Percentiles rank a stretch among this genome's conserved stretches.
Evolutionary conservation across 2,113 vertebrate genomes (phyloP).

Genomic region (Cheirogaleus medius): DNA sequence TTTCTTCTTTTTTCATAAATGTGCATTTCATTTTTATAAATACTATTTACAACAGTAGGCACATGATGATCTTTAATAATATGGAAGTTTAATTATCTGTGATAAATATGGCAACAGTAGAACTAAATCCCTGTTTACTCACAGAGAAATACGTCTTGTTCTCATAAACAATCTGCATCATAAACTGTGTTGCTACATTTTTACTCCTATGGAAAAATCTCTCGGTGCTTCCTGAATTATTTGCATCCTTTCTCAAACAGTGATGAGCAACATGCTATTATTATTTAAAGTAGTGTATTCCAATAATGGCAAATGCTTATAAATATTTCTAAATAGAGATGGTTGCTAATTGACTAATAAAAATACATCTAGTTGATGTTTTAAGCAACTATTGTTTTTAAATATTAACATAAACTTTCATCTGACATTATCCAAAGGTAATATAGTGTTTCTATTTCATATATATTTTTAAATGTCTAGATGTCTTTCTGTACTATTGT

Average conservation of each 20-base stretch:
- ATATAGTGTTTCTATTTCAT: neutral
- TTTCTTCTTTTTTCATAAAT: slow-evolving; percentile 61
- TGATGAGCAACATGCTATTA: slow-evolving; percentile 39
- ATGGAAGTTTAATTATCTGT: neutral
- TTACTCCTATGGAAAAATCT: slow-evolving; percentile 71
- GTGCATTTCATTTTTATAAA: slow-evolving; percentile 51
- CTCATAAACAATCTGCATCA: slow-evolving; percentile 57
- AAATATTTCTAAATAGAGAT: slow-evolving; percentile 53
- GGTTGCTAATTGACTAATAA: slow-evolving; percentile 57
- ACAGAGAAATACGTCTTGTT: slow-evolving; percentile 25
- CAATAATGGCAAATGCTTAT: slow-evolving; percentile 56
- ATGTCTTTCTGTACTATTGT: neutral
- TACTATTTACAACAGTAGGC: slow-evolving; percentile 33
- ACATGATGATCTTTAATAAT: slow-evolving; percentile 22
- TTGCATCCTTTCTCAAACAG: slow-evolving; percentile 61
- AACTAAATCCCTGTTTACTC: slow-evolving; percentile 36
- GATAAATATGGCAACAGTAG: neutral
- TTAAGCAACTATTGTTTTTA: slow-evolving; percentile 57
- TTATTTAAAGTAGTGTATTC: slow-evolving; percentile 49
- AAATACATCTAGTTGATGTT: slow-evolving; percentile 37
- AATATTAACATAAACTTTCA: neutral
- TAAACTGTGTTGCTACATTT: slow-evolving; percentile 71
- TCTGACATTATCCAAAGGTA: slow-evolving; percentile 13
- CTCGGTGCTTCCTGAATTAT: slow-evolving; percentile 68
- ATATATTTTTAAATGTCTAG: slow-evolving; percentile 17